These are phyloP conservation scores for Microcaecilia unicolor DNA, from an alignment of 2,797 vertebrate species.

Conservation along the genomic window DNA sequence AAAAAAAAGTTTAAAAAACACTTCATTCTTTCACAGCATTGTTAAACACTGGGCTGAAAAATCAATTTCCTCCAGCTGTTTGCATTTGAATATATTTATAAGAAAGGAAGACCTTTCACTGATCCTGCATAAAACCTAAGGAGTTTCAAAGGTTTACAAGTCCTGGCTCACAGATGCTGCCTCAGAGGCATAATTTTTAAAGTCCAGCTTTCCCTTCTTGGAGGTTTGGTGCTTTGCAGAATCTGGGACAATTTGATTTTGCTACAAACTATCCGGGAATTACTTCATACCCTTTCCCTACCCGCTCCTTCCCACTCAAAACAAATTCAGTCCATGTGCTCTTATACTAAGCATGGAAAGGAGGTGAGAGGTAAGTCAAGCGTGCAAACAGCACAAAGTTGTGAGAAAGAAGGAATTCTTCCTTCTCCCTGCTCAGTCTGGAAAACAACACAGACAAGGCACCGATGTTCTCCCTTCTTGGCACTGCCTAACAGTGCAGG, in stretches of 20 bases:
- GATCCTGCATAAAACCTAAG: neutral
- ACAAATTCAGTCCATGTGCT: too few relatives aligned
- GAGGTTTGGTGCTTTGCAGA: neutral
- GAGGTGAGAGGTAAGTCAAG: too few relatives aligned
- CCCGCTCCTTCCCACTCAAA: too few relatives aligned
- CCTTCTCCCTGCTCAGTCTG: too few relatives aligned
- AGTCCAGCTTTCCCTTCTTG: neutral
- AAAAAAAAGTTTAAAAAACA: neutral
- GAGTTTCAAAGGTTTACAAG: neutral
- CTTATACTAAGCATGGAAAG: too few relatives aligned
- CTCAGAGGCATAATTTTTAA: neutral
- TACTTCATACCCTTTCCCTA: too few relatives aligned
- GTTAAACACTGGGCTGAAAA: neutral
- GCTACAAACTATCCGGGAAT: neutral
- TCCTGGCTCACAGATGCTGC: neutral
- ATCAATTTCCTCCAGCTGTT: neutral
- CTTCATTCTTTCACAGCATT: neutral
- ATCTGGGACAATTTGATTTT: neutral
- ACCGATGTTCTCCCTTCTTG: too few relatives aligned
- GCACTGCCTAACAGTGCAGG: too few relatives aligned
- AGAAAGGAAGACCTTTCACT: constrained; percentile 1
- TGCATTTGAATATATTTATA: neutral
- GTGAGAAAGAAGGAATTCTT: too few relatives aligned
- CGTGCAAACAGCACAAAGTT: too few relatives aligned
- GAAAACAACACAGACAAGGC: too few relatives aligned